A percentile compares a stretch with the other conserved stretches of the same genome.
Evolutionary conservation across 1,140 invertebrate genomes (phyloP).

Genomic region (Rhopalosiphum padi): DNA sequence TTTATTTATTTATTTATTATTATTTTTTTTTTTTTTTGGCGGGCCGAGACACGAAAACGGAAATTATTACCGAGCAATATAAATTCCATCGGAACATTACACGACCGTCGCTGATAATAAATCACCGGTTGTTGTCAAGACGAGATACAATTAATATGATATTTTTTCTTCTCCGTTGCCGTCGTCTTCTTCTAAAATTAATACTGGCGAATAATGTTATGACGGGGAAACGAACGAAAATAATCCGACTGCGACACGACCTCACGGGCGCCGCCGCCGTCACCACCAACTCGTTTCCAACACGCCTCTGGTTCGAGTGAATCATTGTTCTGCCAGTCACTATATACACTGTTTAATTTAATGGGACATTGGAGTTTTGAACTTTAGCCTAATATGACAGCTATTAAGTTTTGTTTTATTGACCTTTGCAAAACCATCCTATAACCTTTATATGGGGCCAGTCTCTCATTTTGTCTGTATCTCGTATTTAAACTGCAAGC

Average conservation of each 20-base stretch:
- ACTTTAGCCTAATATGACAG: conserved; percentile 45
- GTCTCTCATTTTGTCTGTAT: neutral
- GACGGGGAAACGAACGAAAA: conserved; percentile 18
- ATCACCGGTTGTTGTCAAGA: conserved; percentile 57
- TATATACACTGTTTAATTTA: conserved; percentile 40
- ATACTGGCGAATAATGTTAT: conserved; percentile 40
- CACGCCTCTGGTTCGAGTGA: neutral
- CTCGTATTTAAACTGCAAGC: neutral
- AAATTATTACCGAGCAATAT: conserved; percentile 53
- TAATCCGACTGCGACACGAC: conserved; percentile 22
- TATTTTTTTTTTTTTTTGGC: conserved; percentile 20
- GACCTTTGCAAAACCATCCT: conserved; percentile 12
- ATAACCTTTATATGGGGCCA: conserved; percentile 20
- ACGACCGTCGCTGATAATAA: conserved; percentile 25
- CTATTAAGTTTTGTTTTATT: conserved; percentile 44
- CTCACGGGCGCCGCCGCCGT: neutral
- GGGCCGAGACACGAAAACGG: conserved; percentile 32
- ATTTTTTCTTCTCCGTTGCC: conserved; percentile 5
- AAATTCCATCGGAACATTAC: conserved; percentile 52
- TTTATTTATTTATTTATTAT: conserved; percentile 2
- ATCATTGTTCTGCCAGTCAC: neutral
- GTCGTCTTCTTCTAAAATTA: conserved; percentile 43
- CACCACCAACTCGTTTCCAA: neutral
- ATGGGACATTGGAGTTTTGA: conserved; percentile 35
- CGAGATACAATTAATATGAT: conserved; percentile 50